These are phyloP conservation scores for Phenganax subtilis DNA, from an alignment of 92 coral and sea anemone species.

Conservation along the genomic window DNA sequence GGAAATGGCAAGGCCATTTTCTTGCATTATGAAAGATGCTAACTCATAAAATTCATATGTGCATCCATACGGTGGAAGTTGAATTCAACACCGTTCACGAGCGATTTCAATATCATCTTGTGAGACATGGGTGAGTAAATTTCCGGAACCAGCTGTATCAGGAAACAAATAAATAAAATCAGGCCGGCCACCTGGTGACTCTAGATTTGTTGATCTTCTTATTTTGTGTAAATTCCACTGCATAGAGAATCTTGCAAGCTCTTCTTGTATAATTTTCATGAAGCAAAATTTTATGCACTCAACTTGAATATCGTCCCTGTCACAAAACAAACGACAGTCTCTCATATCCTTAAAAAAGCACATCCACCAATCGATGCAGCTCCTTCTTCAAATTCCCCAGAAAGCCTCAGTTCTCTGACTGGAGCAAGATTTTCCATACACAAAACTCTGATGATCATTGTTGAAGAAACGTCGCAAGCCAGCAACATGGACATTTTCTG, in stretches of 20 bases:
- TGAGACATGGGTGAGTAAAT: conserved; percentile 24
- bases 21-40: conserved; percentile 48
- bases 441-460: conserved; percentile 37
- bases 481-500: conserved; percentile 51
- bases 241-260: conserved; percentile 40
- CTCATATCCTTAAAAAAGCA: conserved; percentile 45
- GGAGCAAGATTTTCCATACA: conserved; percentile 34
- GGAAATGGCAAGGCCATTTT: conserved; percentile 38
- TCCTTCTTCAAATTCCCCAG: conserved; percentile 35
- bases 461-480: conserved; percentile 40
- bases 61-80: conserved; percentile 43
- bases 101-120: conserved; percentile 38
- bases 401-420: conserved; percentile 43
- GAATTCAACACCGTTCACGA: conserved; percentile 43
- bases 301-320: conserved; percentile 49
- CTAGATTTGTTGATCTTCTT: conserved; percentile 44
- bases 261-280: conserved; percentile 45
- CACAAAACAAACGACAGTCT: conserved; percentile 46
- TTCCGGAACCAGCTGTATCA: neutral
- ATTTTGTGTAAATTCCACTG: conserved; percentile 46
- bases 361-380: conserved; percentile 20
- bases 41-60: conserved; percentile 35
- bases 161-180: conserved; percentile 49
- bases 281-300: conserved; percentile 54
- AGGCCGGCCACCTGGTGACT: conserved; percentile 53